Evolutionary conservation across 2,113 vertebrate species (phyloP), one percentile per base, ranked within the genome.

Genomic region (Chaetura pelagica): DNA sequence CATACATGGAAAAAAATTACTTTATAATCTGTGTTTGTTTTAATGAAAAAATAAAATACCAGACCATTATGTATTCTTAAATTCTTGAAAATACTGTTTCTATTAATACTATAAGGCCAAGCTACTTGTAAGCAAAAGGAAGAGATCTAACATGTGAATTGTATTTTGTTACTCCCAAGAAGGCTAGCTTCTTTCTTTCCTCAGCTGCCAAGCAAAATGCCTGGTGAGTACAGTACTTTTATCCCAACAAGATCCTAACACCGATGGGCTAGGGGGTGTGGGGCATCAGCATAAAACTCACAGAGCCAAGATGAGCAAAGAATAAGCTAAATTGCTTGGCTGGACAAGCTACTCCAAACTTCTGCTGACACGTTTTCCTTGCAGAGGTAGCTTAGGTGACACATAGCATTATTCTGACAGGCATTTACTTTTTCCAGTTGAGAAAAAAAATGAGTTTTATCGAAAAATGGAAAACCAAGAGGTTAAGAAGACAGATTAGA

Each of bases 1-100:
- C 4, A 55, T 15, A 73, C 3, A 9, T 6, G 1, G 10, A 71
- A 55, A 71, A 80, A 27, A 13, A 1, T 3, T 3, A 26, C 2
- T 58, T 30, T 16, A 24, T 77, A 42, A 7, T 71, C 22, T 67
- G 12, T 3, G 44, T 71, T 42, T 42, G 40, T 42, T 42, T 42
- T 42, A 12, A 42, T 42, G 40, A 14, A 42, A 42, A 42, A 27
- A 5, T 1, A 32, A 48, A 55, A 4, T 4, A 13, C 13, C 32
- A 17, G 13, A 42, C 2, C 7, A 12, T n/a, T 15, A 42, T 9
- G 2, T 87, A 52, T 40, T 35, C 11, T 80, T 58, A 27, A 27
- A 4, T 40, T 55, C 42, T 29, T 79, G 27, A 32, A 75, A 90
- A 54, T 30, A 2, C 0, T 61, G 20, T 26, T 71, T 38, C 8